Percentiles rank a stretch among this genome's conserved stretches.
These are phyloP conservation scores for Strigamia crassipes DNA, from an alignment of 2,888 invertebrate species.

Conservation along the genomic window DNA sequence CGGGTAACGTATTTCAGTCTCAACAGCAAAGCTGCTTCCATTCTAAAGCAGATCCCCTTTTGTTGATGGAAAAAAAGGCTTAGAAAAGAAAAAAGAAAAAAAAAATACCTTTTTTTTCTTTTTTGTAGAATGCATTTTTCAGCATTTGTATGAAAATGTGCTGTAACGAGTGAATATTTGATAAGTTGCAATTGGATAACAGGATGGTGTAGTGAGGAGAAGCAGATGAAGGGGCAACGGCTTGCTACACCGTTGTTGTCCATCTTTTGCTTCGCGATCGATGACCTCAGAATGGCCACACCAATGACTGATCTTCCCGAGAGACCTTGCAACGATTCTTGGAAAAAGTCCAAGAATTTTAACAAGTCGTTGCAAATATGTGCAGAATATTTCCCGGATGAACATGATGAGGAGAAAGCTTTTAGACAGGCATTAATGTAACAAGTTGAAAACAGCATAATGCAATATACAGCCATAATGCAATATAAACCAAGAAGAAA, in stretches of 20 bases:
- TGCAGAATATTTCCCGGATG: not conserved
- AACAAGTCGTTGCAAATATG: not conserved
- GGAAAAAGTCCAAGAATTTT: not conserved
- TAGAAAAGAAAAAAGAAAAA: too few species aligned
- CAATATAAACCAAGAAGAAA: not conserved
- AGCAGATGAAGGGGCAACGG: not conserved
- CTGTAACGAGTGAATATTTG: too few species aligned
- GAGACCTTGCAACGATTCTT: not conserved
- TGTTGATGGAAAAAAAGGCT: too few species aligned
- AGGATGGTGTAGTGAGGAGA: too few species aligned
- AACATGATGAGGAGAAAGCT: not conserved
- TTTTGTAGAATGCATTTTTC: not conserved
- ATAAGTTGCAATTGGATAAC: too few species aligned
- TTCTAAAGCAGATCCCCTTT: not conserved
- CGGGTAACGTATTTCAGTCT: not conserved
- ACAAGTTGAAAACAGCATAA: not conserved
- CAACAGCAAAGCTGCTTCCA: constrained; percentile 14
- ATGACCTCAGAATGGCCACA: constrained; percentile 18
- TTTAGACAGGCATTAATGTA: not conserved
- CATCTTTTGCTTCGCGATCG: constrained; percentile 2
- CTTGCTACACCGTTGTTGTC: not conserved
- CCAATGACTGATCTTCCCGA: constrained; percentile 12
- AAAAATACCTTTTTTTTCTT: too few species aligned
- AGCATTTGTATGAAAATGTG: too few species aligned
- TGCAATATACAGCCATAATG: not conserved